Conservation (phyloP, 2,888 invertebrate genomes). For the Ichneumoninae sp. region DNA sequence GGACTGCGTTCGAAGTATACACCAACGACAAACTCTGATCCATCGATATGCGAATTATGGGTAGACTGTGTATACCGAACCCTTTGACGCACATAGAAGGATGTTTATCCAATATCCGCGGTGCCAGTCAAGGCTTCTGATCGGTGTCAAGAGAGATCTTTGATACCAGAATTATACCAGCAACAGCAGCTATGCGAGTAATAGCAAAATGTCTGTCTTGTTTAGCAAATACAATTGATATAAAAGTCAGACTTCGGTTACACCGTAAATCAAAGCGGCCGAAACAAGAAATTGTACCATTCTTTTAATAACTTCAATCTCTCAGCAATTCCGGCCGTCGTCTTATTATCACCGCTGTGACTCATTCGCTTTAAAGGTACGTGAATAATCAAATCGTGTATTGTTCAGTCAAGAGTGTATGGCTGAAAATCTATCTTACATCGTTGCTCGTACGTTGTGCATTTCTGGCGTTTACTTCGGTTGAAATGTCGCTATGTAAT, state of each 20-base stretch:
- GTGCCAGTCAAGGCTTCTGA: neutral
- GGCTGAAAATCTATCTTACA: neutral
- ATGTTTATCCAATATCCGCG: slow-evolving; percentile 5
- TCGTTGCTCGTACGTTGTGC: neutral
- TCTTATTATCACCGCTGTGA: too few relatives aligned
- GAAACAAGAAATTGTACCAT: too few relatives aligned
- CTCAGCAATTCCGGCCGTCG: too few relatives aligned
- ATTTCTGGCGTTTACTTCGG: neutral
- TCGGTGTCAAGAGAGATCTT: slow-evolving; percentile 19
- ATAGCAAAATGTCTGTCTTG: slow-evolving; percentile 10
- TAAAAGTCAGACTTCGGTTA: too few relatives aligned
- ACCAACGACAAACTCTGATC: neutral
- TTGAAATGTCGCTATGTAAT: neutral
- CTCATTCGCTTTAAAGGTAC: too few relatives aligned
- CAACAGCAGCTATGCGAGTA: slow-evolving; percentile 6
- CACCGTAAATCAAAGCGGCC: too few relatives aligned
- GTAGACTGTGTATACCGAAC: neutral
- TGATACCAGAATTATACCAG: slow-evolving; percentile 9
- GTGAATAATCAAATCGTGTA: too few relatives aligned
- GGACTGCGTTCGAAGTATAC: neutral
- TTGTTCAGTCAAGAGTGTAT: too few relatives aligned
- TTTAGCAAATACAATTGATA: slow-evolving; percentile 22
- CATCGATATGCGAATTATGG: slow-evolving; percentile 9
- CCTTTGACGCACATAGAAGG: neutral
- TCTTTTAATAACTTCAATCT: too few relatives aligned